Evolutionary conservation across 2,113 vertebrate genomes (phyloP).

Genomic region (Gorsachius goisagi): DNA sequence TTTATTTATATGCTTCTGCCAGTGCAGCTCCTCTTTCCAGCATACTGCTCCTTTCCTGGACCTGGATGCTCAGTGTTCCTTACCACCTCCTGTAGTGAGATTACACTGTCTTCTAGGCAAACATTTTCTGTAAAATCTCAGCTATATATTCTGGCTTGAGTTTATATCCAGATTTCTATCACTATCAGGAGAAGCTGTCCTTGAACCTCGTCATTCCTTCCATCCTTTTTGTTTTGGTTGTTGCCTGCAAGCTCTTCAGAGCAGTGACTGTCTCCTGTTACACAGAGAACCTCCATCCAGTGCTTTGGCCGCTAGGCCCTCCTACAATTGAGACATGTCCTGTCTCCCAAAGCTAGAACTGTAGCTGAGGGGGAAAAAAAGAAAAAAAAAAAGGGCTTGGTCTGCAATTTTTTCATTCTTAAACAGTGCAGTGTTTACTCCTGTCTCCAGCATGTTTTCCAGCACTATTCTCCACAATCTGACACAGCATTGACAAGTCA

Average conservation of each 20-base stretch:
- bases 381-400: not conserved
- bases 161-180: not conserved
- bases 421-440: not conserved
- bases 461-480: not conserved
- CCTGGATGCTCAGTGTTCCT: constrained; percentile 27
- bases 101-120: not conserved
- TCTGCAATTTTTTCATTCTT: not conserved
- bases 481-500: not conserved
- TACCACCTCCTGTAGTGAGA: constrained; percentile 21
- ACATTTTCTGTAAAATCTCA: constrained; percentile 1
- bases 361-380: not conserved
- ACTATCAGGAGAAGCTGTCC: not conserved
- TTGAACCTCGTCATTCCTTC: not conserved
- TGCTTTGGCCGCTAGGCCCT: not conserved
- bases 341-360: not conserved
- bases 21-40: constrained; percentile 18
- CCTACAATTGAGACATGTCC: not conserved
- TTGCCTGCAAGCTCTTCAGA: not conserved
- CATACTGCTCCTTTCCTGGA: not conserved
- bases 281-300: not conserved
- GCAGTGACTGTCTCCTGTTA: not conserved
- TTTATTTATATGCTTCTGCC: not conserved
- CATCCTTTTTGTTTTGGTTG: not conserved
- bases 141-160: not conserved
- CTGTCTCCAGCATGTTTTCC: not conserved